A percentile compares a stretch with the other conserved stretches of the same genome.
Conservation (phyloP, 2,888 invertebrate genomes). For the Conomelus anceps region DNA sequence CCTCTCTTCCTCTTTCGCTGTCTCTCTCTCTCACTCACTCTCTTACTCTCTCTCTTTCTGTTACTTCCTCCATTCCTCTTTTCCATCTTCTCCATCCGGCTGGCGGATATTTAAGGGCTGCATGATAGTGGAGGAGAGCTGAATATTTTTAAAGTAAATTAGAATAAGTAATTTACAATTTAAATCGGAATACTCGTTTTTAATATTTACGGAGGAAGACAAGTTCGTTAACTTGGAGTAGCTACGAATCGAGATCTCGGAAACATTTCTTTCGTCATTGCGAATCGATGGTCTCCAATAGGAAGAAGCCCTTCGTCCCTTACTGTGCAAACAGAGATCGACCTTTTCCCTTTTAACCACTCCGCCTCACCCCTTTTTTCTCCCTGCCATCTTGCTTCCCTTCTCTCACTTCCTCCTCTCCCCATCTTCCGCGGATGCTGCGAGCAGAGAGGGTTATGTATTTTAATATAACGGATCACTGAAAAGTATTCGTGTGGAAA, state of each 20-base stretch:
- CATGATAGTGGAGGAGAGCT: not conserved
- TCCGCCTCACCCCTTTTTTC: not conserved
- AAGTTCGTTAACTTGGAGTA: constrained; percentile 4
- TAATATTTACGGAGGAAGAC: constrained; percentile 13
- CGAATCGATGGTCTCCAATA: not conserved
- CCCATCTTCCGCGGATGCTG: not conserved
- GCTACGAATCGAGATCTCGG: not conserved
- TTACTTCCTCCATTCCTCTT: not conserved
- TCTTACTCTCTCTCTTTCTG: not conserved
- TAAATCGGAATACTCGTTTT: constrained; percentile 13
- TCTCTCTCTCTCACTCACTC: not conserved
- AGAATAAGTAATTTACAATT: constrained; percentile 3
- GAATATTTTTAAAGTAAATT: constrained; percentile 10
- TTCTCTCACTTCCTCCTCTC: not conserved
- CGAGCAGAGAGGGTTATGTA: constrained; percentile 6
- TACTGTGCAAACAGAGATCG: not conserved
- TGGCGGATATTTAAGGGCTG: not conserved
- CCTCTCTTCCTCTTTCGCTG: not conserved
- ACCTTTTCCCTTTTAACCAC: not conserved
- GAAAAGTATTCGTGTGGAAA: constrained; percentile 11
- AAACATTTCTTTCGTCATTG: not conserved
- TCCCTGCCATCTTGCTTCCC: not conserved
- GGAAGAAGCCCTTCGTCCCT: not conserved
- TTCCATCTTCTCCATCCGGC: not conserved
- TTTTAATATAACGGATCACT: constrained; percentile 12